These are phyloP conservation scores for Diplolepis rosae DNA, from an alignment of 2,888 invertebrate genomes.

Conservation along the genomic window DNA sequence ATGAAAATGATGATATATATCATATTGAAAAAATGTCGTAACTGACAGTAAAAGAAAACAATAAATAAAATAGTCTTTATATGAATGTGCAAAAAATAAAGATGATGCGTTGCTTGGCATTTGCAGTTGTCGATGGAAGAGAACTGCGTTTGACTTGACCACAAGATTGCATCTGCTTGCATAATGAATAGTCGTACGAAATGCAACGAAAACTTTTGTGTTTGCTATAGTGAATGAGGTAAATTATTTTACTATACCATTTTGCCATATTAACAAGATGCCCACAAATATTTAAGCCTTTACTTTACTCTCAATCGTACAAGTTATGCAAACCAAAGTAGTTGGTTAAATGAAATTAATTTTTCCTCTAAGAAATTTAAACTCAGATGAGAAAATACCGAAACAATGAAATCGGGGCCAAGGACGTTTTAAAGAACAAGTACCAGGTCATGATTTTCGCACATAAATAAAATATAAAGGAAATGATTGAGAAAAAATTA, in stretches of 20 bases:
- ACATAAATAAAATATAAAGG: conserved; percentile 2
- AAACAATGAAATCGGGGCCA: neutral
- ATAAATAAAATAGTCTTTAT: neutral
- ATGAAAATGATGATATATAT: no score
- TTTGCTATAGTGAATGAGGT: conserved; percentile 30
- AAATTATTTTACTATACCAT: conserved; percentile 33
- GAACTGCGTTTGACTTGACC: conserved; percentile 8
- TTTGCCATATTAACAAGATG: conserved; percentile 33
- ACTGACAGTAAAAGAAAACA: neutral
- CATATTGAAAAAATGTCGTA: neutral
- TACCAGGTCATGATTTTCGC: neutral
- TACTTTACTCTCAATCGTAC: neutral
- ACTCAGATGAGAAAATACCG: neutral
- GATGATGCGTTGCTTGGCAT: conserved; percentile 32
- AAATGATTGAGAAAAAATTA: neutral
- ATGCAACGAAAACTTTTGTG: conserved; percentile 37
- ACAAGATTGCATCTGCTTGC: conserved; percentile 36
- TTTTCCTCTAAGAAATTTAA: no score
- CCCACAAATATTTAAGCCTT: conserved; percentile 22
- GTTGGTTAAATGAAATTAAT: no score
- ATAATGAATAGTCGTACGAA: conserved; percentile 35
- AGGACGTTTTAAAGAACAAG: neutral
- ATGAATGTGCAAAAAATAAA: neutral
- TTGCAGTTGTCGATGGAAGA: conserved; percentile 20
- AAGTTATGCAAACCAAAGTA: no score